phyloP scores from a whole-genome alignment of 1,140 invertebrate species.

The Philopotamus ludificatus region DNA sequence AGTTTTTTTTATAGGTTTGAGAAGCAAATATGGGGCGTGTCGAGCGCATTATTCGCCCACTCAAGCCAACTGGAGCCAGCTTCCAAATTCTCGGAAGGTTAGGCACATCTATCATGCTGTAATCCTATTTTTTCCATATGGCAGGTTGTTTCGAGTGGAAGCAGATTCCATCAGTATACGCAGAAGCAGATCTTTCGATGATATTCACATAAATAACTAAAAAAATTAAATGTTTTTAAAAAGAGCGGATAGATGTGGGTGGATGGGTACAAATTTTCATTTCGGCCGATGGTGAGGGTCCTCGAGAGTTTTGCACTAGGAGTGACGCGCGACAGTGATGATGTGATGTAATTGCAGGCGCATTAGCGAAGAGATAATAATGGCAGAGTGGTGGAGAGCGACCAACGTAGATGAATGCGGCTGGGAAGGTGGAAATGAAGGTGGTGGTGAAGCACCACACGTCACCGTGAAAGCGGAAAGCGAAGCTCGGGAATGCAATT shows the following conservation, averaged over 20 bases:
- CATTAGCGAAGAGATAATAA: slow-evolving; percentile 26
- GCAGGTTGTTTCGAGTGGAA: no score
- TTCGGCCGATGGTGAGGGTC: background rate
- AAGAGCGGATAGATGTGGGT: no score
- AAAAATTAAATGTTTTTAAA: no score
- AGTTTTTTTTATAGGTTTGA: slow-evolving; percentile 9
- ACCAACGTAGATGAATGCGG: background rate
- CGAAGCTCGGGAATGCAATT: slow-evolving; percentile 27
- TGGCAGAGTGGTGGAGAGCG: slow-evolving; percentile 9
- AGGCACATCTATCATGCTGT: slow-evolving; percentile 14
- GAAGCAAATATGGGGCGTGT: slow-evolving; percentile 16
- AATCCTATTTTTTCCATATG: slow-evolving; percentile 23
- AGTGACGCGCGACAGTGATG: background rate
- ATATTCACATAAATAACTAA: no score
- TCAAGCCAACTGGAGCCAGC: slow-evolving; percentile 8
- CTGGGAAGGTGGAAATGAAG: slow-evolving; percentile 5
- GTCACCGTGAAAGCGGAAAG: slow-evolving; percentile 18
- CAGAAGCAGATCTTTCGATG: background rate
- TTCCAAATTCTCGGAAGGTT: slow-evolving; percentile 19
- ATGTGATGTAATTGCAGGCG: slow-evolving; percentile 24
- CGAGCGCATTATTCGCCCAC: slow-evolving; percentile 18
- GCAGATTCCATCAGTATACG: no score
- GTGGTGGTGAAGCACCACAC: slow-evolving; percentile 19
- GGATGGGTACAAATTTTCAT: background rate
- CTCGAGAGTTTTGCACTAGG: background rate